phyloP scores from a whole-genome alignment of 2,113 vertebrate species.

The Eretmochelys imbricata region DNA sequence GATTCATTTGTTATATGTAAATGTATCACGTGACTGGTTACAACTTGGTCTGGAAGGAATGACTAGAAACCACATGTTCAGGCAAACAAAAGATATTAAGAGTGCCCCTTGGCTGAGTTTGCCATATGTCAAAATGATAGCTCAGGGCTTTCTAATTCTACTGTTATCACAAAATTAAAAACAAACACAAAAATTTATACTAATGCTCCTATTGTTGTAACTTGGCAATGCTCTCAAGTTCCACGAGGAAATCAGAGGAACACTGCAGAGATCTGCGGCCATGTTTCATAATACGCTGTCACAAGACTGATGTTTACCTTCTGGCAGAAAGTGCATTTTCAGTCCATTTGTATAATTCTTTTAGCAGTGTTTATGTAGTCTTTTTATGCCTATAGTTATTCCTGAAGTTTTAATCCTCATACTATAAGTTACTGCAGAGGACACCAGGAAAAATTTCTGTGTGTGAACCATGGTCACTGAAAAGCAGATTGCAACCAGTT shows the following conservation, averaged over 20 bases:
- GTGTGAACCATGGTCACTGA: background rate
- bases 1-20: background rate
- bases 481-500: background rate
- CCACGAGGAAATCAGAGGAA: conserved; percentile 1
- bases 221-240: background rate
- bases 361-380: conserved; percentile 7
- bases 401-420: background rate
- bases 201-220: conserved; percentile 6
- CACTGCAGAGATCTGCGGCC: background rate
- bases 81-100: conserved; percentile 9
- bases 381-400: background rate
- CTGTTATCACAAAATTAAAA: background rate
- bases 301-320: background rate
- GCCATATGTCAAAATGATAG: conserved; percentile 12
- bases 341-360: conserved; percentile 10
- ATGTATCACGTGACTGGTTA: background rate
- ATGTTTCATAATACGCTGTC: background rate
- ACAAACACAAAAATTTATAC: conserved; percentile 10
- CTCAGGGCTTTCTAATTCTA: background rate
- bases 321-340: conserved; percentile 9
- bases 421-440: background rate
- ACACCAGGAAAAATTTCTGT: background rate
- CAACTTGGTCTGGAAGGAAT: conserved; percentile 46
- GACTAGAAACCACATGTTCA: conserved; percentile 34
- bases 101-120: background rate